Evolutionary conservation across 1,140 invertebrate species (phyloP).

Genomic region (Lethrus apterus): DNA sequence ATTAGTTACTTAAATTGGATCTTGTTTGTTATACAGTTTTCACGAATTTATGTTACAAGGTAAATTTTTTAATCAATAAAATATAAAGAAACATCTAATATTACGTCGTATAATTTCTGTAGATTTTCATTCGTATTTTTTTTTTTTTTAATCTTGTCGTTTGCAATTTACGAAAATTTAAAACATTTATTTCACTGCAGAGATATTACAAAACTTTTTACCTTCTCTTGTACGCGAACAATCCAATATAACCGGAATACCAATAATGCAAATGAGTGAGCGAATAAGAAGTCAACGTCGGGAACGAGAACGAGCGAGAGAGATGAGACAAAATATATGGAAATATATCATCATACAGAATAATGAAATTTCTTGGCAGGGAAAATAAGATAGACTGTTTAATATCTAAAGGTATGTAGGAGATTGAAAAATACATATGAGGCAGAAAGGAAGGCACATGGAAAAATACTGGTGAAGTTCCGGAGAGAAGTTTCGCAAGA

Average conservation of each 20-base stretch:
- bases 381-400: conserved; percentile 37
- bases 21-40: too few relatives aligned
- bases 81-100: too few relatives aligned
- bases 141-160: too few relatives aligned
- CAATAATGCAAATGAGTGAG: too few relatives aligned
- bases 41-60: too few relatives aligned
- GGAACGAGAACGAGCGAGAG: conserved; percentile 13
- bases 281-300: too few relatives aligned
- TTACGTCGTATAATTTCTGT: too few relatives aligned
- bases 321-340: conserved; percentile 20
- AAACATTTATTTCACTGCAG: conserved; percentile 2
- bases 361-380: conserved; percentile 35
- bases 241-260: conserved; percentile 18
- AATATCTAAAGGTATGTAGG: conserved; percentile 35
- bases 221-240: conserved; percentile 13
- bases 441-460: conserved; percentile 17
- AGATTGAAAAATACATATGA: conserved; percentile 36
- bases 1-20: too few relatives aligned
- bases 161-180: too few relatives aligned
- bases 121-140: too few relatives aligned
- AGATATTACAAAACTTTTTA: conserved; percentile 11
- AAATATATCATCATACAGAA: conserved; percentile 36
- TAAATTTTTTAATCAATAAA: too few relatives aligned
- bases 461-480: conserved; percentile 24
- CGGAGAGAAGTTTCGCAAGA: conserved; percentile 17